These are phyloP conservation scores for Drosophila burlai DNA, from an alignment of 1,140 invertebrate species.

Conservation along the genomic window DNA sequence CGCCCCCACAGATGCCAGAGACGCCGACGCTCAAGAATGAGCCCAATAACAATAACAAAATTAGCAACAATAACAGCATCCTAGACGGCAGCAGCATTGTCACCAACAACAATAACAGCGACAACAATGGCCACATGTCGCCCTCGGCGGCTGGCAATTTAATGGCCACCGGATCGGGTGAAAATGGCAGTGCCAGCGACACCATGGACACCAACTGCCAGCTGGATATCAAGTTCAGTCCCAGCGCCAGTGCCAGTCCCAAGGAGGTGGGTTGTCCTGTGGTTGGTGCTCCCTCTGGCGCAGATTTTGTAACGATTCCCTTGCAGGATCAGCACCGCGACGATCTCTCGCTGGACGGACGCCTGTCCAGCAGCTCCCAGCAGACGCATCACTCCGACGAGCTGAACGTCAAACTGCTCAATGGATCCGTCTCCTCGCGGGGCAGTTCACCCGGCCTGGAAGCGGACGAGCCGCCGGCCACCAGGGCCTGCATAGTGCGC, in stretches of 20 bases:
- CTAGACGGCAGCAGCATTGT: slow-evolving; percentile 23
- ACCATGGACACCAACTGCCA: slow-evolving; percentile 57
- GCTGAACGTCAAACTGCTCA: slow-evolving; percentile 73
- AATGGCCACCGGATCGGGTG: slow-evolving; percentile 19
- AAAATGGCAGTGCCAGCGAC: slow-evolving; percentile 63
- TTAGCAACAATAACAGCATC: slow-evolving; percentile 70
- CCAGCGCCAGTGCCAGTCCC: slow-evolving; percentile 72
- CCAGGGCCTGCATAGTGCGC: slow-evolving; percentile 86
- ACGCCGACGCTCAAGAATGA: slow-evolving; percentile 76
- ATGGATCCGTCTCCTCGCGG: slow-evolving; percentile 79
- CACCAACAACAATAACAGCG: slow-evolving; percentile 22
- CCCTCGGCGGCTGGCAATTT: slow-evolving; percentile 48
- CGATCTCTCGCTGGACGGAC: slow-evolving; percentile 75
- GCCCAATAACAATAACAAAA: slow-evolving; percentile 80
- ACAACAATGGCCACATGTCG: slow-evolving; percentile 62
- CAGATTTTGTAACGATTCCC: slow-evolving; percentile 2
- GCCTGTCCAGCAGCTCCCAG: slow-evolving; percentile 71
- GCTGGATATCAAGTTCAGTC: slow-evolving; percentile 78
- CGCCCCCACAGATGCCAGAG: slow-evolving; percentile 58
- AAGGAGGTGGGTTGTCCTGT: slow-evolving; percentile 64
- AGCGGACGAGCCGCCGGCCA: slow-evolving; percentile 67
- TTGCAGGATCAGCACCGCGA: slow-evolving; percentile 76
- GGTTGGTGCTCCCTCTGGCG: background rate
- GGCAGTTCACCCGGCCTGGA: slow-evolving; percentile 79
- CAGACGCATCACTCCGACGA: slow-evolving; percentile 78